A percentile compares a stretch with the other conserved stretches of the same genome.
Evolutionary conservation across 2,888 invertebrate genomes (phyloP).

Genomic region (Lepeophtheirus nordmannii): DNA sequence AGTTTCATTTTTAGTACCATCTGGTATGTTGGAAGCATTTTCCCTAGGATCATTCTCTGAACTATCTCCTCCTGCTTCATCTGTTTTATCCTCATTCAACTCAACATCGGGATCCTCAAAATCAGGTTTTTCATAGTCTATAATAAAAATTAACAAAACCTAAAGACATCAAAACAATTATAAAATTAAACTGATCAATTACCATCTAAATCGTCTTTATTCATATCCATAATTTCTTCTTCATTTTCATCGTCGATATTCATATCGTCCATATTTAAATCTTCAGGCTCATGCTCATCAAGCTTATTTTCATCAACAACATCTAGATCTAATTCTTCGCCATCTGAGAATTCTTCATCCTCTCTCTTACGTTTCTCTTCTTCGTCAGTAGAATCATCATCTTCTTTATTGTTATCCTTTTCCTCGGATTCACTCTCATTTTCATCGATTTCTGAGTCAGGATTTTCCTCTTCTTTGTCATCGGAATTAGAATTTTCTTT

Average conservation of each 20-base stretch:
- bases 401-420: constrained; percentile 33
- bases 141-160: not conserved
- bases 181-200: not conserved
- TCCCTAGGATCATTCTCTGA: constrained; percentile 27
- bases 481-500: constrained; percentile 22
- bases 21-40: not conserved
- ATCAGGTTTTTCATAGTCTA: constrained; percentile 28
- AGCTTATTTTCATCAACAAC: constrained; percentile 43
- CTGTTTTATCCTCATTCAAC: constrained; percentile 35
- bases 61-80: constrained; percentile 24
- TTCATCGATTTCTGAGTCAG: constrained; percentile 31
- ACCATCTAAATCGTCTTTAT: not conserved
- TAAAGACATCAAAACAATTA: not conserved
- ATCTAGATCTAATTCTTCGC: constrained; percentile 45
- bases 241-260: constrained; percentile 44
- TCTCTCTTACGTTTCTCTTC: constrained; percentile 29
- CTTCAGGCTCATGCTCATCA: constrained; percentile 45
- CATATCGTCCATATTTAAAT: constrained; percentile 48
- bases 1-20: not conserved
- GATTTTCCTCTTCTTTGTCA: constrained; percentile 25
- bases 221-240: constrained; percentile 34
- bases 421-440: constrained; percentile 30
- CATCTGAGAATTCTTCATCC: constrained; percentile 35
- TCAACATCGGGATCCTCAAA: constrained; percentile 36
- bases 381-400: constrained; percentile 32